phyloP scores from a whole-genome alignment of 2,797 vertebrate genomes.

The Manis javanica region DNA sequence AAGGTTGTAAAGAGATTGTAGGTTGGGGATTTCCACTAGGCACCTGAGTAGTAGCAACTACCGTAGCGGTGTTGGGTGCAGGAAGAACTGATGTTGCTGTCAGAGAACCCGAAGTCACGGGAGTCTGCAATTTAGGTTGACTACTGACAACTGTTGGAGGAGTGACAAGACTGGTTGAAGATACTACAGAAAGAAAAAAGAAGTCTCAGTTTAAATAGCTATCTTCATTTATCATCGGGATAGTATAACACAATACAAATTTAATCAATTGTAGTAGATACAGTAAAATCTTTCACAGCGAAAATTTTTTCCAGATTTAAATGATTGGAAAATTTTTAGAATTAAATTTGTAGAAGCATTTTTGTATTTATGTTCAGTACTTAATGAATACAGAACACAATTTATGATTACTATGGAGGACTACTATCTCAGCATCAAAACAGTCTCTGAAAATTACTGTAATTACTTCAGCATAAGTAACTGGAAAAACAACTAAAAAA shows the following conservation, averaged over 20 bases:
- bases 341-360: conserved; percentile 39
- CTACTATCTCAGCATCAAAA: neutral
- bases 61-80: conserved; percentile 86
- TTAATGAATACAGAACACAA: neutral
- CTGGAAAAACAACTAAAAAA: conserved; percentile 33
- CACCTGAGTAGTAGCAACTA: conserved; percentile 90
- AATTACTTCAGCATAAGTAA: conserved; percentile 31
- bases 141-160: conserved; percentile 84
- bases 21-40: conserved; percentile 90
- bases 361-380: neutral
- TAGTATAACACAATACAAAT: conserved; percentile 13
- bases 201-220: conserved; percentile 24
- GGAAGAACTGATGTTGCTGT: conserved; percentile 87
- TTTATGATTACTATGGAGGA: conserved; percentile 3
- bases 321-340: conserved; percentile 41
- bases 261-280: neutral
- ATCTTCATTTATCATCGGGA: neutral
- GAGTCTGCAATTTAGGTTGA: conserved; percentile 85
- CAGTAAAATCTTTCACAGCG: neutral
- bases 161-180: conserved; percentile 83
- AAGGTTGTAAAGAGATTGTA: conserved; percentile 90
- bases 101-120: conserved; percentile 85
- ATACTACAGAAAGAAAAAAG: conserved; percentile 72
- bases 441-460: conserved; percentile 35
- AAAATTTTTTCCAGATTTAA: conserved; percentile 19